These are phyloP conservation scores for Lasioglossum leucozonium DNA, from an alignment of 2,888 invertebrate genomes.

Conservation along the genomic window DNA sequence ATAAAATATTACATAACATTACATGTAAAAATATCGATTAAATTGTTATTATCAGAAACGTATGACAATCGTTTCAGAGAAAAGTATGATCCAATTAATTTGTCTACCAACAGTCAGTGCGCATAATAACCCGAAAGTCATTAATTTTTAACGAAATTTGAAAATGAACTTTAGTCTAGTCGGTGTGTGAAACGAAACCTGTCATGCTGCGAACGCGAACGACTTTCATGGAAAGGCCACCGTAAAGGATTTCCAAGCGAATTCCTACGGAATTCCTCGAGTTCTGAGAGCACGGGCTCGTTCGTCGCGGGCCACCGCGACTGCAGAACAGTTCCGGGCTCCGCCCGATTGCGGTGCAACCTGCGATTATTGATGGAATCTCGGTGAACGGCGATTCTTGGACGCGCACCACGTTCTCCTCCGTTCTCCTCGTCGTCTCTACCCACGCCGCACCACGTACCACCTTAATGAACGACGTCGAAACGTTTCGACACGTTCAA, in stretches of 20 bases:
- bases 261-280: conserved; percentile 2
- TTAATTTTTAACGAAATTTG: no score
- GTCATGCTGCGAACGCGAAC: background rate
- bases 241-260: background rate
- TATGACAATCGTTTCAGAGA: no score
- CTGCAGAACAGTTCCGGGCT: conserved; percentile 36
- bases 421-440: conserved; percentile 34
- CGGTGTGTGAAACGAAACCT: no score
- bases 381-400: conserved; percentile 67
- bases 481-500: conserved; percentile 77
- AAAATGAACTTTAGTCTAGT: no score
- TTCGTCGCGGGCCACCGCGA: conserved; percentile 26
- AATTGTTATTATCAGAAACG: no score
- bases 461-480: conserved; percentile 75
- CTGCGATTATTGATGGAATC: conserved; percentile 76
- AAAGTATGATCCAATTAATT: no score
- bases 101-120: no score
- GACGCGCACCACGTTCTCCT: conserved; percentile 33
- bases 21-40: no score
- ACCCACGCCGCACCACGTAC: conserved; percentile 66
- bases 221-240: background rate
- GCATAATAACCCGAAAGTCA: no score
- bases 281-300: conserved; percentile 13
- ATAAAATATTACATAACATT: no score
- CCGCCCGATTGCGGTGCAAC: conserved; percentile 50